These are phyloP conservation scores for Oxygymnocypris stewartii DNA, from an alignment of 2,113 vertebrate species.

Conservation along the genomic window DNA sequence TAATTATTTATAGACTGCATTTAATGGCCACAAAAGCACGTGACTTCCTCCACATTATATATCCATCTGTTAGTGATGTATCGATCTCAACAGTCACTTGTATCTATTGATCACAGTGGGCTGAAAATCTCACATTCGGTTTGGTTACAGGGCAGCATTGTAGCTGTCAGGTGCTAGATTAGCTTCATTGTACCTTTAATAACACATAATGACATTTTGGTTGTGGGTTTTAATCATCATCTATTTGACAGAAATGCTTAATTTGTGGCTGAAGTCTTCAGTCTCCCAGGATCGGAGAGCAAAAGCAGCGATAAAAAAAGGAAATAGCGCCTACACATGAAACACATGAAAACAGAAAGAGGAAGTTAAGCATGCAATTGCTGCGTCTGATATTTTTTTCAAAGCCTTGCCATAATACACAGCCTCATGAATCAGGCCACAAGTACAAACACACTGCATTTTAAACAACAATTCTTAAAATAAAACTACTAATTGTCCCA, in stretches of 20 bases:
- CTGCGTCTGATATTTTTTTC: not conserved
- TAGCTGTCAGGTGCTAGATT: slow-evolving; percentile 17
- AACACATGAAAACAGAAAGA: slow-evolving; percentile 64
- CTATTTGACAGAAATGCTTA: not conserved
- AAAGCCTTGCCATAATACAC: not conserved
- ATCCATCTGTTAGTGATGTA: not conserved
- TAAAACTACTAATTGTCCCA: not conserved
- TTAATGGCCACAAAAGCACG: not conserved
- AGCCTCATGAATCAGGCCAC: not conserved
- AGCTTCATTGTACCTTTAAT: slow-evolving; percentile 7
- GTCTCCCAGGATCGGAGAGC: not conserved
- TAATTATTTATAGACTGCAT: not conserved
- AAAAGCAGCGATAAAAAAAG: slow-evolving; percentile 50
- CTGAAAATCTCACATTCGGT: not conserved
- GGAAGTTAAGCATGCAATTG: slow-evolving; percentile 53
- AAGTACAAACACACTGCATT: not conserved
- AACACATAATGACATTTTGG: not conserved
- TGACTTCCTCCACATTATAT: not conserved
- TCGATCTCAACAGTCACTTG: not conserved
- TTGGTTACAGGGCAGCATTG: not conserved
- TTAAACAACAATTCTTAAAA: not conserved
- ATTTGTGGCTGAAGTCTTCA: slow-evolving; percentile 3
- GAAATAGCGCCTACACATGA: slow-evolving; percentile 63
- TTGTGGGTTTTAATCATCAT: not conserved
- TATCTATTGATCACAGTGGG: not conserved